Evolutionary conservation across 2,888 invertebrate species (phyloP), one percentile per base, ranked within the genome.

Genomic region (Ichneumon xanthorius): DNA sequence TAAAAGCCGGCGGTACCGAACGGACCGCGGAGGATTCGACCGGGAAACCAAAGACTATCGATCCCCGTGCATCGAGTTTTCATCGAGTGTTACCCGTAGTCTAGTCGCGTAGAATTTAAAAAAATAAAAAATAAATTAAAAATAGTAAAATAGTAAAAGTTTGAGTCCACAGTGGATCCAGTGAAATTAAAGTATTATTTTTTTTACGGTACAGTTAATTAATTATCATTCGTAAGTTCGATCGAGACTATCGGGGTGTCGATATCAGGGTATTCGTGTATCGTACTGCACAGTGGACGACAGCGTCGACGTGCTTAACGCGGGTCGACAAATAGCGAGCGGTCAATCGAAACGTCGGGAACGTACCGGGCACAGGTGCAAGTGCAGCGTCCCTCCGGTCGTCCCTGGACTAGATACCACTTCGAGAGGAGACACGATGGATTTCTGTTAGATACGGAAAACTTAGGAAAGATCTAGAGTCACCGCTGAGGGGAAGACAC

Each of bases 381-480:
- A 77, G 67, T 67, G 77, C 67, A 53, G 16, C 67, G 67, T 53
- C 67, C 16, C 40, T 11, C 26, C 67, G 53, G 11, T 40, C 67
- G 67, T 55, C 65, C 65, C 76, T 76, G 76, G 65, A 67, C 77
- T 77, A 55, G 67, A 77, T 77, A 37, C 37, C 53, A 53, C n/a
- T 55, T 63, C n/a, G 48, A n/a, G 50, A 37, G 67, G 33, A 11
- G 55, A 83, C 4, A 45, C 53, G 55, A 86, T 86, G 86, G 65
- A 73, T 83, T 70, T 80, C 53, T 86, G 73, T 78, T 86, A 78
- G 67, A 77, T 45, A 33, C 55, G 40, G 61, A 22, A 68, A 19
- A 22, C 6, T 33, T 22, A 53, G 55, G 50, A 67, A 81, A 53
- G 73, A 84, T 65, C 48, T n/a, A 71, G 53, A 73, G 55, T 48